Base-by-base conservation (phyloP, 2,797 vertebrate genomes). In the Brachyalestes nurse region DNA sequence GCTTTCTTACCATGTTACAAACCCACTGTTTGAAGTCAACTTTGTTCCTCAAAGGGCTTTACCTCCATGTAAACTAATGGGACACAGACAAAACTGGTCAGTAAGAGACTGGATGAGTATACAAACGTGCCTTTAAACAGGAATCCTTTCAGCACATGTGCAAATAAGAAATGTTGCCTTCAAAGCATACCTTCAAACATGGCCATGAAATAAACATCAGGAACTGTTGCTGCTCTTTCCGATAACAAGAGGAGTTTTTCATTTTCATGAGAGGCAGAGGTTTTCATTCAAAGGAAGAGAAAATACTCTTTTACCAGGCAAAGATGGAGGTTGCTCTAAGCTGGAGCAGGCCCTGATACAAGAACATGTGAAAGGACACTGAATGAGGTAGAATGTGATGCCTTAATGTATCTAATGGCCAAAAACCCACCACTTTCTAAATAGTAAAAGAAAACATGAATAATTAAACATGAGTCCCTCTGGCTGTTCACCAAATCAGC, bases 391-490 rank as follows among this genome's bases (percentile, higher is more conserved):
- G 5, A 70, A 70, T 17, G 67, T 16, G 45, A 70, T 70, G 45
- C 23, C 45, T 69, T 69, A 49, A 69, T 49, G 42, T 69, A 69
- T 19, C 12, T 1, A 49, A 5, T n/a, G 45, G n/a, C 66, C n/a
- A 49, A 69, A 49, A 10, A 4, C 42, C 16, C 42, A 47, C 40
- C 73, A 80, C 13, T 72, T 25, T 62, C 73, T 60, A 71, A 82
- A 79, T 80, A 12, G 13, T 13, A 40, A 80, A 64, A 78, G 71
- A 23, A 81, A 65, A 79, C 79, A 82, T 83, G 42, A 79, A 72
- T 82, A 45, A 82, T 82, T 82, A 84, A 79, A 78, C 62, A 51
- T 38, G 60, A 58, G 17, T 28, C 72, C 38, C 64, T 74, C 42
- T 38, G 19, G 14, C 34, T 84, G 78, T 80, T 76, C 64, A 76